These are phyloP conservation scores for Brachionus manjavacas DNA, from an alignment of 1,140 invertebrate genomes.

Conservation along the genomic window DNA sequence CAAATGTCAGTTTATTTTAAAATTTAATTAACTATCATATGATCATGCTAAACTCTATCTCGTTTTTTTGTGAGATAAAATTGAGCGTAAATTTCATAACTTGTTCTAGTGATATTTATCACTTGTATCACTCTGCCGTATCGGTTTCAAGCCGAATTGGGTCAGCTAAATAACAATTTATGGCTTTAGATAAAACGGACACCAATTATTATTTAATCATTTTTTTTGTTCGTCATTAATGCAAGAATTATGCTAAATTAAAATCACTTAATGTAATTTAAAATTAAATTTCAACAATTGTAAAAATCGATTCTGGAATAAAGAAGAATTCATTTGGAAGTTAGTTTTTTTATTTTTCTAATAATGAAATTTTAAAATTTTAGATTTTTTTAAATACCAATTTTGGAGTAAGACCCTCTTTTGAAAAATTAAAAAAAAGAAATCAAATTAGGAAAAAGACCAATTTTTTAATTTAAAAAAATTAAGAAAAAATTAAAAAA, in stretches of 20 bases:
- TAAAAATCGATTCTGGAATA: background rate
- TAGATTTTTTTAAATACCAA: too few relatives aligned
- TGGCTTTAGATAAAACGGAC: background rate
- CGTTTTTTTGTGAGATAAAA: background rate
- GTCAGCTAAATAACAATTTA: background rate
- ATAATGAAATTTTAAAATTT: background rate
- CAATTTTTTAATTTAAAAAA: too few relatives aligned
- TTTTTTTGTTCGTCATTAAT: background rate
- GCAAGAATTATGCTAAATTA: background rate
- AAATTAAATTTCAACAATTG: background rate
- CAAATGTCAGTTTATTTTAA: conserved; percentile 10
- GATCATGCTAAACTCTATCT: background rate
- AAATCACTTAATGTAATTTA: background rate
- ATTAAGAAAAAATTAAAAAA: too few relatives aligned
- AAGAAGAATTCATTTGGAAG: background rate
- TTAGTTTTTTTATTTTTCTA: too few relatives aligned
- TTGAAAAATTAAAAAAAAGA: too few relatives aligned
- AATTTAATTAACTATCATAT: conserved; percentile 1
- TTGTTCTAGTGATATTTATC: conserved; percentile 16
- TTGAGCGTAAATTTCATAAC: background rate
- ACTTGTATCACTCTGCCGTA: background rate
- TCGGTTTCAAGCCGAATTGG: background rate
- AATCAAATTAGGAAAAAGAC: too few relatives aligned
- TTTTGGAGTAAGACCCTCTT: too few relatives aligned
- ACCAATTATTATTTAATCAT: background rate